A percentile compares a stretch with the other conserved stretches of the same genome.
Conservation (phyloP, 2,797 vertebrate species). For the Alosa sapidissima region DNA sequence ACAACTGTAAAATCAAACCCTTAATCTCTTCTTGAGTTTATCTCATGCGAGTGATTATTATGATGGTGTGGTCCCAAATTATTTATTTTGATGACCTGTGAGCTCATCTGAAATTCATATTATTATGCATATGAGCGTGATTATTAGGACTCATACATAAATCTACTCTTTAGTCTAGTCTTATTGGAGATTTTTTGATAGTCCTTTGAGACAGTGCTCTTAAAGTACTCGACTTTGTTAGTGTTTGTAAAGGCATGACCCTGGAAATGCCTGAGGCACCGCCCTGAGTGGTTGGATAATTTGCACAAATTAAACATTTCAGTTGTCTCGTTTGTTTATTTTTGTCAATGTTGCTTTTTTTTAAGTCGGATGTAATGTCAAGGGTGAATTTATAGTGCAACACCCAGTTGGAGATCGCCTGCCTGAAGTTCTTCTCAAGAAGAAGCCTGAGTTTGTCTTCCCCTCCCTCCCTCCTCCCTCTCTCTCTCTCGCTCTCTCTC, state of each 20-base stretch:
- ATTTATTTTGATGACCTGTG: conserved; percentile 14
- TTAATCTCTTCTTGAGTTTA: not conserved
- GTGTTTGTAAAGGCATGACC: not conserved
- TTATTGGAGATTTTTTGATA: not conserved
- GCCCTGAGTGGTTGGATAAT: conserved; percentile 14
- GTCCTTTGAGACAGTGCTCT: not conserved
- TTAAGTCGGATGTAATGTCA: conserved; percentile 20
- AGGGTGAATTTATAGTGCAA: not conserved
- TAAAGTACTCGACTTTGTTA: not conserved
- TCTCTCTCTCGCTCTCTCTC: conserved; percentile 46
- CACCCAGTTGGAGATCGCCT: not conserved
- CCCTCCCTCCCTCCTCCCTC: not conserved
- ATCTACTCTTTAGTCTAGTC: not conserved
- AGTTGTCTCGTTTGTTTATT: conserved; percentile 20
- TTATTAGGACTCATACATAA: not conserved
- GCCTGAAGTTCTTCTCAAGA: conserved; percentile 37
- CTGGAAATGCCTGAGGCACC: not conserved
- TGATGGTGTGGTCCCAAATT: not conserved
- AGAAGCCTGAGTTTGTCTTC: conserved; percentile 40
- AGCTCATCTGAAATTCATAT: conserved; percentile 13
- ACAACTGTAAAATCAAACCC: conserved; percentile 50
- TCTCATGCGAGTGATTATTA: not conserved
- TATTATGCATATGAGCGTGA: conserved; percentile 14
- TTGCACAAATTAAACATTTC: conserved; percentile 17
- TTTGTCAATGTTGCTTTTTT: not conserved